phyloP scores from a whole-genome alignment of 2,888 invertebrate species.

The Drosophila histrio region DNA sequence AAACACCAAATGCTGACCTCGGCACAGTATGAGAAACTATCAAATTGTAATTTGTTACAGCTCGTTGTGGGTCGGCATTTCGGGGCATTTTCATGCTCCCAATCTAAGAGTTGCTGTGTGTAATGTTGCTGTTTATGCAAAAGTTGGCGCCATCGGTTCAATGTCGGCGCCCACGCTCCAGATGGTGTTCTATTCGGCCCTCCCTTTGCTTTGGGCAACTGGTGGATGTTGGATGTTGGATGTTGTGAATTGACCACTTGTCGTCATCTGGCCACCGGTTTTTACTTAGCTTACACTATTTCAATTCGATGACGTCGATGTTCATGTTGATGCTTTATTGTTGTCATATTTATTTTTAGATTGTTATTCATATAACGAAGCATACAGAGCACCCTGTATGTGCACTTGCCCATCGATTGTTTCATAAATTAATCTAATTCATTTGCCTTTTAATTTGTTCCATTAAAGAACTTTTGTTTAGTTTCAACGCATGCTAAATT shows the following conservation, averaged over 20 bases:
- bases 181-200: constrained; percentile 18
- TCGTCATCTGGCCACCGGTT: constrained; percentile 56
- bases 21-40: constrained; percentile 35
- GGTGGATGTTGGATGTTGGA: neutral
- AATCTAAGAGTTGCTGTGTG: constrained; percentile 20
- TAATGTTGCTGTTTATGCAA: constrained; percentile 51
- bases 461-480: constrained; percentile 44
- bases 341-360: constrained; percentile 72
- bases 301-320: constrained; percentile 46
- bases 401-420: constrained; percentile 28
- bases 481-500: constrained; percentile 24
- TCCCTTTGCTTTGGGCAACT: constrained; percentile 9
- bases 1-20: constrained; percentile 42
- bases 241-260: constrained; percentile 46
- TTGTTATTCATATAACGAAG: constrained; percentile 30
- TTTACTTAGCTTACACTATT: constrained; percentile 16
- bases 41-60: constrained; percentile 47
- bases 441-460: constrained; percentile 40
- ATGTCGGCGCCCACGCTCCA: constrained; percentile 46
- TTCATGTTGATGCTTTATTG: constrained; percentile 16
- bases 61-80: neutral
- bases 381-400: constrained; percentile 27
- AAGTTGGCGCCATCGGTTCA: constrained; percentile 62
- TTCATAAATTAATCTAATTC: constrained; percentile 49
- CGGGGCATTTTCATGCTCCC: neutral